Conservation (phyloP, 2,888 invertebrate genomes). For the Eilema griseolum region DNA sequence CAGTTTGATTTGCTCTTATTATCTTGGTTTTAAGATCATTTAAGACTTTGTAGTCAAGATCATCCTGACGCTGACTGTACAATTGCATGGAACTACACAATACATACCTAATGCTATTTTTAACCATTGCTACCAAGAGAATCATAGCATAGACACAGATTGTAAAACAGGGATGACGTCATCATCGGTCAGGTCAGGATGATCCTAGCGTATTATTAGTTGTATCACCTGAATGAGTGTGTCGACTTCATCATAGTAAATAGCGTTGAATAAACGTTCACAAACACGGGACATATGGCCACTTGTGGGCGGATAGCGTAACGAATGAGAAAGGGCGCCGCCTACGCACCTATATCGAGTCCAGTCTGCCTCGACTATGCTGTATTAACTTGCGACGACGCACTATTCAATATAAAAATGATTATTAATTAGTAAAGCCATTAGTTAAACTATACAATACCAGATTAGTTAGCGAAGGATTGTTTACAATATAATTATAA, state of each 20-base stretch:
- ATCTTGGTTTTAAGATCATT: no score
- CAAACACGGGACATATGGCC: conserved; percentile 54
- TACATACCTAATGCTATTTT: conserved; percentile 4
- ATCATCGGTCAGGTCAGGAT: not conserved
- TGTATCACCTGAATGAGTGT: conserved; percentile 48
- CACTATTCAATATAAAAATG: not conserved
- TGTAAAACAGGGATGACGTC: conserved; percentile 6
- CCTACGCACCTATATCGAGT: conserved; percentile 70
- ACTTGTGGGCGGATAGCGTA: conserved; percentile 70
- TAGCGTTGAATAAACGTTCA: conserved; percentile 46
- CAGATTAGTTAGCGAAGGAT: not conserved
- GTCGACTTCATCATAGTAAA: conserved; percentile 33
- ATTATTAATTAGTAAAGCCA: not conserved
- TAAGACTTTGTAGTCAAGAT: no score
- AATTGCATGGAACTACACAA: not conserved
- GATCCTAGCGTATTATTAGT: conserved; percentile 30
- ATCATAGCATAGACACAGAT: not conserved
- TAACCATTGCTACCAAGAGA: conserved; percentile 1
- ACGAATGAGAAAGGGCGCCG: conserved; percentile 75
- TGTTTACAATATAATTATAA: not conserved
- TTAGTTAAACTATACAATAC: not conserved
- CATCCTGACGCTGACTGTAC: no score
- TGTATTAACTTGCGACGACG: conserved; percentile 13
- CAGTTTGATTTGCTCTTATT: no score
- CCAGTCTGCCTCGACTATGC: conserved; percentile 50